Conservation (phyloP, 2,888 invertebrate genomes). For the Deilephila porcellus region DNA sequence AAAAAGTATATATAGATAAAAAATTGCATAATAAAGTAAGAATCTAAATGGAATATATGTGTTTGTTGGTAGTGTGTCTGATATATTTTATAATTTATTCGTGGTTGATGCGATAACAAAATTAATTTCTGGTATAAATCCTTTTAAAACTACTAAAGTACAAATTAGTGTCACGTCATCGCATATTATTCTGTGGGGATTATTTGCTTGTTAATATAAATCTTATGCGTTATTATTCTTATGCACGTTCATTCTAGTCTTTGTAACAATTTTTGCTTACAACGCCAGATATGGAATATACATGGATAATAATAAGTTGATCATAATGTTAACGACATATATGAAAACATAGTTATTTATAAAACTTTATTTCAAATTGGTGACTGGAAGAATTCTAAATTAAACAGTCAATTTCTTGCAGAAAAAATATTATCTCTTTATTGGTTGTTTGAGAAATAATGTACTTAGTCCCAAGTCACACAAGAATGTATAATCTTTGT, state of each 20-base stretch:
- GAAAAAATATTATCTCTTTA: not conserved
- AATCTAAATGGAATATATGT: constrained; percentile 46
- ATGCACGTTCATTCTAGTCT: constrained; percentile 32
- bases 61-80: constrained; percentile 46
- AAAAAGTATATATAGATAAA: constrained; percentile 52
- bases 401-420: not conserved
- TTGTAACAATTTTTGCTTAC: constrained; percentile 33
- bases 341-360: not conserved
- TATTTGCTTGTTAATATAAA: constrained; percentile 16
- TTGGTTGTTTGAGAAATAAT: not conserved
- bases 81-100: constrained; percentile 41
- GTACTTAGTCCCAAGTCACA: not conserved
- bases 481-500: not conserved
- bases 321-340: not conserved
- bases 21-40: constrained; percentile 65
- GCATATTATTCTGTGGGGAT: not conserved
- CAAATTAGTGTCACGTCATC: constrained; percentile 26
- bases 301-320: not conserved
- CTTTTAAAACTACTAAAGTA: constrained; percentile 18
- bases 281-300: not conserved
- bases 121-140: not conserved
- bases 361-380: not conserved
- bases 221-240: constrained; percentile 28
- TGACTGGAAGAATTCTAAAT: not conserved
- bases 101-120: constrained; percentile 45